Evolutionary conservation across 2,113 vertebrate species (phyloP).

Genomic region (Athene noctua): DNA sequence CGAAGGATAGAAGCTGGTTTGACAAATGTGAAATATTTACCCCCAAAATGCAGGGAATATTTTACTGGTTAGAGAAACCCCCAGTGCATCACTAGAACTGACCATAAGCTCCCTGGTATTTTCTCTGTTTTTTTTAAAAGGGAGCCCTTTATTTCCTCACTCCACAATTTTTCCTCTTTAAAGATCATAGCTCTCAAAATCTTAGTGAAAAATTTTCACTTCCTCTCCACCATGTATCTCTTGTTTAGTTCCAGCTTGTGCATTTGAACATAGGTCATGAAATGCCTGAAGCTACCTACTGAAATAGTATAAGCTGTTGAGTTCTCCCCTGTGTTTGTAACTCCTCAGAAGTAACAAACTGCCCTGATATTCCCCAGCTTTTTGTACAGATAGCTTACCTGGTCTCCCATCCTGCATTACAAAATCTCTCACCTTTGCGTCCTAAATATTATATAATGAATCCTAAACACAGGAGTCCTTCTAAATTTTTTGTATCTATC

Average conservation of each 20-base stretch:
- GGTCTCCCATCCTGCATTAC: not conserved
- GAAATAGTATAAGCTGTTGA: not conserved
- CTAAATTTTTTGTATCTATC: not conserved
- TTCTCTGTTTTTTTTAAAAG: not conserved
- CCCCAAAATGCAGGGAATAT: not conserved
- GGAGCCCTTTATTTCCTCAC: not conserved
- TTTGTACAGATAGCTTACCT: not conserved
- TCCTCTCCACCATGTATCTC: not conserved
- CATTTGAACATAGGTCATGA: not conserved
- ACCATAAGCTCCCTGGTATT: not conserved
- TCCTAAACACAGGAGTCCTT: not conserved
- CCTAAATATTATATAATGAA: not conserved
- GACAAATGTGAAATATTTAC: not conserved
- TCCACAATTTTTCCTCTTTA: too few relatives aligned
- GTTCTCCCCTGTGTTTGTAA: not conserved
- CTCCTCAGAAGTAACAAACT: not conserved
- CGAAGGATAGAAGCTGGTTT: not conserved
- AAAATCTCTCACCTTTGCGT: not conserved
- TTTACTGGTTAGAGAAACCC: not conserved
- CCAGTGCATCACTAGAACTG: not conserved
- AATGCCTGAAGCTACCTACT: not conserved
- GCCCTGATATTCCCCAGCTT: not conserved
- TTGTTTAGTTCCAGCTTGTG: not conserved
- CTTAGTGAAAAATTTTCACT: not conserved
- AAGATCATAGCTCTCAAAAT: not conserved